phyloP scores from a whole-genome alignment of 2,888 invertebrate species.

The Thecocarcelia acutangulata region DNA sequence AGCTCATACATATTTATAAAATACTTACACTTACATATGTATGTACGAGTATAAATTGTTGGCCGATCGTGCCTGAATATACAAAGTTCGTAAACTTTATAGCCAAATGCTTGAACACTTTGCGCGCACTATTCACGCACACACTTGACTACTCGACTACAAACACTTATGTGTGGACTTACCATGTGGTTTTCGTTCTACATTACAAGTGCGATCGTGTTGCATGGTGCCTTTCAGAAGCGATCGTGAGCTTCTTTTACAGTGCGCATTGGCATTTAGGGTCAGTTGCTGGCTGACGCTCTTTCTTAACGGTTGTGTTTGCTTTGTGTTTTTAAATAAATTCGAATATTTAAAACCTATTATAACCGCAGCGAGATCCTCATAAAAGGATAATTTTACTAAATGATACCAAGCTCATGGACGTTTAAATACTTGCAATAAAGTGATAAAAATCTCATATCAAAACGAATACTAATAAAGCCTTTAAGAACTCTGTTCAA shows the following conservation, averaged over 20 bases:
- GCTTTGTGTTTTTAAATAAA: conserved; percentile 50
- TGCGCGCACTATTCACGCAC: conserved; percentile 14
- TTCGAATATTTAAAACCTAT: conserved; percentile 13
- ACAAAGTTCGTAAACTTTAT: conserved; percentile 22
- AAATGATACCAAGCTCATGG: too few species aligned
- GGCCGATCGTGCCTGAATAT: not conserved
- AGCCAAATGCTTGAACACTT: conserved; percentile 35
- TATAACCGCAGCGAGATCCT: conserved; percentile 34
- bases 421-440: too few species aligned
- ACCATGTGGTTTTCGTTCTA: conserved; percentile 61
- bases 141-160: conserved; percentile 1
- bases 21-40: not conserved
- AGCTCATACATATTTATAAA: conserved; percentile 1
- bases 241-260: conserved; percentile 72
- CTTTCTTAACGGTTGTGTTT: conserved; percentile 78
- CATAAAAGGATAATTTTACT: not conserved
- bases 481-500: conserved; percentile 2
- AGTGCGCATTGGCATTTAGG: conserved; percentile 73
- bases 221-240: conserved; percentile 66
- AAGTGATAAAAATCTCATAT: too few species aligned
- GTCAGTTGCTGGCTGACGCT: conserved; percentile 80
- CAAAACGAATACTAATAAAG: not conserved
- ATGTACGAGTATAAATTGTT: too few species aligned
- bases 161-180: conserved; percentile 2
- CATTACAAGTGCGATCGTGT: conserved; percentile 57